Evolutionary conservation across 2,888 invertebrate species (phyloP).

Genomic region (Ceriagrion tenellum): DNA sequence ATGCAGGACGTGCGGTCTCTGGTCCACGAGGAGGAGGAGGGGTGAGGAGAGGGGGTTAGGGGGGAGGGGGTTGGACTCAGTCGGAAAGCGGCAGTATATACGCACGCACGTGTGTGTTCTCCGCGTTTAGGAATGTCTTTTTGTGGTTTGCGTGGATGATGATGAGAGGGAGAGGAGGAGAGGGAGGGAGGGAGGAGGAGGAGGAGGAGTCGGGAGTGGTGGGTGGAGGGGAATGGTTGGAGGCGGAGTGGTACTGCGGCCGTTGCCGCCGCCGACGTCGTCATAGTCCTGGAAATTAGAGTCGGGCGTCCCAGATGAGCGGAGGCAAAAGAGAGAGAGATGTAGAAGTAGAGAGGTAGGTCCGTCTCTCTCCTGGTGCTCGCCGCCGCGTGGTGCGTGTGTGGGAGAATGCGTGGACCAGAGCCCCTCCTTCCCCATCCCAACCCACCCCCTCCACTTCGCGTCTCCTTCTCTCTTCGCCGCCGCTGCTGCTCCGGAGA

Average conservation of each 20-base stretch:
- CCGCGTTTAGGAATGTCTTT: slow-evolving; percentile 28
- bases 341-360: background rate
- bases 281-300: slow-evolving; percentile 4
- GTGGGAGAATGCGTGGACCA: background rate
- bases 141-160: slow-evolving; percentile 31
- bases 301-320: background rate
- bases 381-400: background rate
- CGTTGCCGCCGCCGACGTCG: no score
- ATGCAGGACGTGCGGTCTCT: background rate
- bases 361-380: background rate
- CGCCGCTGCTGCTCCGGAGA: background rate
- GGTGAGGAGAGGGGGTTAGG: background rate
- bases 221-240: background rate
- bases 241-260: no score
- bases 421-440: no score
- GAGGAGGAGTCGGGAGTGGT: background rate
- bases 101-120: background rate
- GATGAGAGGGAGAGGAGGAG: background rate
- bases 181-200: background rate
- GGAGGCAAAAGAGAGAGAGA: background rate
- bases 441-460: background rate
- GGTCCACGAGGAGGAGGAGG: background rate
- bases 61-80: background rate
- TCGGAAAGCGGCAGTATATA: background rate
- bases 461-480: background rate